Conservation (phyloP, 2,113 vertebrate species). For the Lasiurus cinereus region DNA sequence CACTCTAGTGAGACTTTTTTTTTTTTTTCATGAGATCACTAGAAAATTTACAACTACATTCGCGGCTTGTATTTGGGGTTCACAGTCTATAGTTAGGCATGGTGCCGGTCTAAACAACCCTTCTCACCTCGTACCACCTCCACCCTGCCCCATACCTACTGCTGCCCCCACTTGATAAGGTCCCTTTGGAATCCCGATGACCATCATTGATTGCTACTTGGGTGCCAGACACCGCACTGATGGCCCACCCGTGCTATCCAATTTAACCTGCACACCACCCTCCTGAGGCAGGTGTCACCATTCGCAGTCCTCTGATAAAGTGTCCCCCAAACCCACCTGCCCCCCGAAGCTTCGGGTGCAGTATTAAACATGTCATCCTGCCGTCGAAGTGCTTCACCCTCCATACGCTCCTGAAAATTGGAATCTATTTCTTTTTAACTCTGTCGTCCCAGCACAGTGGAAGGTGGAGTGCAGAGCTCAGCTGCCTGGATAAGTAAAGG, state of each 20-base stretch:
- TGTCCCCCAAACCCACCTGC: background rate
- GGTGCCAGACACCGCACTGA: background rate
- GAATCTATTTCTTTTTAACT: background rate
- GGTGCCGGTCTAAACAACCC: background rate
- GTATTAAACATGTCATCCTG: background rate
- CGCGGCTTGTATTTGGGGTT: background rate
- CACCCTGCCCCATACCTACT: background rate
- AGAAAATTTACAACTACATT: background rate
- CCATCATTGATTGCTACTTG: background rate
- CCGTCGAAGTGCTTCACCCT: fast-evolving
- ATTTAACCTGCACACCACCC: background rate
- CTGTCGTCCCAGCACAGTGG: fast-evolving
- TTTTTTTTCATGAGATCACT: background rate
- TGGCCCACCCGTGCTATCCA: too few relatives aligned
- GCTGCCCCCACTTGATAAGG: background rate
- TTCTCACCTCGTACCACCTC: background rate
- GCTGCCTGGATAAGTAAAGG: background rate
- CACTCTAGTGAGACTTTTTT: background rate
- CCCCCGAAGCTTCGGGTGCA: background rate
- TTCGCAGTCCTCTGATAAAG: background rate
- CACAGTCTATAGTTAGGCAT: fast-evolving
- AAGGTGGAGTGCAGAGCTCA: too few relatives aligned
- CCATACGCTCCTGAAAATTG: fast-evolving
- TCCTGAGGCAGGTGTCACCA: background rate
- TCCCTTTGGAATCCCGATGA: background rate